Conservation (phyloP, 2,113 vertebrate genomes). For the Muntiacus reevesi region DNA sequence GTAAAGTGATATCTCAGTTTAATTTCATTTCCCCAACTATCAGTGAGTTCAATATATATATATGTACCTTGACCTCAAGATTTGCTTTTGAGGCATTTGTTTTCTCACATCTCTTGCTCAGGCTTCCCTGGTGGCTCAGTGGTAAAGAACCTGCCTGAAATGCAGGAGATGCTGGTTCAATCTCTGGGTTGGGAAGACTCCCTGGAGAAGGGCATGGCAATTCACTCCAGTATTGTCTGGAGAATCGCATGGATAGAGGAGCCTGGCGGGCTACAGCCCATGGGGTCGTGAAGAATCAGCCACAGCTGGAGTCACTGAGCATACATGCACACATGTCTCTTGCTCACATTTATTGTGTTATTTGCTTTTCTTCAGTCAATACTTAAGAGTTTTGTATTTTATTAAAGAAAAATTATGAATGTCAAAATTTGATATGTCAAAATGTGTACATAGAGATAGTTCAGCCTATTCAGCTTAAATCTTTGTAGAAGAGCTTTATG, state of each 20-base stretch:
- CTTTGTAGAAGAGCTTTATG: neutral
- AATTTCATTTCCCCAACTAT: neutral
- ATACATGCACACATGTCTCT: neutral
- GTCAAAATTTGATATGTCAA: neutral
- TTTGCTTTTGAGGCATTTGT: neutral
- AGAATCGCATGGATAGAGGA: neutral
- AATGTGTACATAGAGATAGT: neutral
- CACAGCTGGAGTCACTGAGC: neutral
- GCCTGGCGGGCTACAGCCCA: neutral
- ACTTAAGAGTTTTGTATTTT: neutral
- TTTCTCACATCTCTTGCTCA: neutral
- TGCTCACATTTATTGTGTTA: neutral
- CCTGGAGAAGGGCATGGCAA: neutral
- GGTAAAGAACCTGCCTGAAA: neutral
- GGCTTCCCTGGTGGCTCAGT: neutral
- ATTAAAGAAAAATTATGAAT: neutral
- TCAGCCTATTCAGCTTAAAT: neutral
- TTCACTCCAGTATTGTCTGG: neutral
- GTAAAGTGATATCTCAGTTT: neutral
- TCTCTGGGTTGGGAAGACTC: neutral
- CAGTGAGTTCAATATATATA: neutral
- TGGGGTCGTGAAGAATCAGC: neutral
- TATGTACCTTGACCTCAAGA: neutral
- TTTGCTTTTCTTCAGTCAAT: neutral
- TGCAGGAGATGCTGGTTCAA: neutral